These are phyloP conservation scores for Actinemys pallida DNA, from an alignment of 2,113 vertebrate genomes.

Conservation along the genomic window DNA sequence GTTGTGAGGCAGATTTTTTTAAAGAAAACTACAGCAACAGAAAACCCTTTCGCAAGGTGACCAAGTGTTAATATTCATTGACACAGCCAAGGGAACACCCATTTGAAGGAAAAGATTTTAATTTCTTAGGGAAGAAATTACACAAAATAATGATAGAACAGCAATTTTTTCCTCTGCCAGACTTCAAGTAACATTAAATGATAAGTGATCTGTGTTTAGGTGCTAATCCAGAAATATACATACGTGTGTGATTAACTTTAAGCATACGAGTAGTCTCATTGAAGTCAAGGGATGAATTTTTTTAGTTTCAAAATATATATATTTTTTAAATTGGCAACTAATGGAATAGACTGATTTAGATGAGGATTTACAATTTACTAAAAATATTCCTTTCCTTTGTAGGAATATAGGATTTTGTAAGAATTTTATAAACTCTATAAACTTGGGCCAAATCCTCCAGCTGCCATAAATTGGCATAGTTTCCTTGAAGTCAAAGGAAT, in stretches of 20 bases:
- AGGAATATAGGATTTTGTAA: constrained; percentile 11
- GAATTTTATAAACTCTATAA: neutral
- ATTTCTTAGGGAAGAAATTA: neutral
- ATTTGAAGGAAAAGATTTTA: neutral
- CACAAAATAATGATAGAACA: neutral
- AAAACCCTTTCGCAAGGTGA: neutral
- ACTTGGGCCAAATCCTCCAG: neutral
- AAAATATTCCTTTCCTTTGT: neutral
- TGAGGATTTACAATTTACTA: constrained; percentile 23
- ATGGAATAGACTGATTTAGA: constrained; percentile 8
- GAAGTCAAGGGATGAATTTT: constrained; percentile 38
- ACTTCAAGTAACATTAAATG: neutral
- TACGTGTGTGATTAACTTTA: constrained; percentile 21
- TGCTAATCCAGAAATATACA: constrained; percentile 16
- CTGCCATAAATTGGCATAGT: fast-evolving
- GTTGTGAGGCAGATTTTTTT: neutral
- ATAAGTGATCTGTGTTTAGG: neutral
- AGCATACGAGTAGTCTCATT: constrained; percentile 18
- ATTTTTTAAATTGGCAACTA: constrained; percentile 19
- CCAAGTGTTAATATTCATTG: neutral
- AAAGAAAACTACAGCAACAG: neutral
- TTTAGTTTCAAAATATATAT: constrained; percentile 13
- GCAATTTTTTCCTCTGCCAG: constrained; percentile 9
- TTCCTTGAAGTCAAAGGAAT: constrained; percentile 5
- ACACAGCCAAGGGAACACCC: neutral